Evolutionary conservation across 2,113 vertebrate species (phyloP).

Genomic region (Sisor rabdophorus): DNA sequence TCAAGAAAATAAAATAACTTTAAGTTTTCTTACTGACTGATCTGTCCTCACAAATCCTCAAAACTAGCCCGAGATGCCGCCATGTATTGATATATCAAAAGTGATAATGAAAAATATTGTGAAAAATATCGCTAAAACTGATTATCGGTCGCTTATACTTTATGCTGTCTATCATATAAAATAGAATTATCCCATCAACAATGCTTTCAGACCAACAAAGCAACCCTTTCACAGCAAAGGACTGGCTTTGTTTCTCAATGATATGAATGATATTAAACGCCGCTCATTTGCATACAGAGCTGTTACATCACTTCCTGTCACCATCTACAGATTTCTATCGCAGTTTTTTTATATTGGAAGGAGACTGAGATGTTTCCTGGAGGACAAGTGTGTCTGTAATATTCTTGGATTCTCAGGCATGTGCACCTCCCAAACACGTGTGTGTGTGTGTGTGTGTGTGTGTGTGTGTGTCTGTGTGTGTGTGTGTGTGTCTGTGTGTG

Average conservation of each 20-base stretch:
- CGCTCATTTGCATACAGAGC: not conserved
- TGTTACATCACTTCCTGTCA: not conserved
- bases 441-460: conserved; percentile 21
- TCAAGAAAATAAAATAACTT: too few species aligned
- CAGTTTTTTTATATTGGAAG: not conserved
- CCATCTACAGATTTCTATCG: too few species aligned
- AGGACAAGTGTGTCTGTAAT: not conserved
- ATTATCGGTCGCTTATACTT: not conserved
- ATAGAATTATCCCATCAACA: too few species aligned
- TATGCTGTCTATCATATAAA: not conserved
- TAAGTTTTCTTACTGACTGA: too few species aligned
- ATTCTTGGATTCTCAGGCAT: conserved; percentile 4
- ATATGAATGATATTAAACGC: not conserved
- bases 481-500: not conserved
- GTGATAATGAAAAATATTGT: too few species aligned
- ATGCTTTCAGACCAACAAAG: not conserved
- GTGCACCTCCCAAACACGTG: not conserved
- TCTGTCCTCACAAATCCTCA: too few species aligned
- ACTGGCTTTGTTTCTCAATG: not conserved
- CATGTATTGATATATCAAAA: too few species aligned
- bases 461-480: not conserved
- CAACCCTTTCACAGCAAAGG: not conserved
- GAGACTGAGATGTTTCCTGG: not conserved
- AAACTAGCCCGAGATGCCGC: too few species aligned
- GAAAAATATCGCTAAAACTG: too few species aligned